These are phyloP conservation scores for Trichomycterus rosablanca DNA, from an alignment of 2,113 vertebrate species.

Conservation along the genomic window DNA sequence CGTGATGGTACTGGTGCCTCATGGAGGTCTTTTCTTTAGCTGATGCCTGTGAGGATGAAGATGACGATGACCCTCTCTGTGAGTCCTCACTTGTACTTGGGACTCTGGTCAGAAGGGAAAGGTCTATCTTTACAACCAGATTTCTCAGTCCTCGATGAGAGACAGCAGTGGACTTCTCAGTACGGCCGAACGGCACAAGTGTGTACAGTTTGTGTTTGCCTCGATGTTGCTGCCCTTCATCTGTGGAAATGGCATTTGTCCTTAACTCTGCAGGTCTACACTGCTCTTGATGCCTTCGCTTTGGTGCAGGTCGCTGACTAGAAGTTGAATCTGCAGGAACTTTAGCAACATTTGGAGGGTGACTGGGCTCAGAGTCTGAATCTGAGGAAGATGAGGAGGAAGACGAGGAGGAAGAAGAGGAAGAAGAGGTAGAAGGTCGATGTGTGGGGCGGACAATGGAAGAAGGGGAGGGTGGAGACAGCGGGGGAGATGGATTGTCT, in stretches of 20 bases:
- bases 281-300: conserved; percentile 47
- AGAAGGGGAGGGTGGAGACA: conserved; percentile 60
- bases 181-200: conserved; percentile 88
- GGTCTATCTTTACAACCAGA: conserved; percentile 93
- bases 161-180: conserved; percentile 69
- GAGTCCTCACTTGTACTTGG: conserved; percentile 74
- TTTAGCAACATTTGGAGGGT: conserved; percentile 61
- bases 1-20: conserved; percentile 66
- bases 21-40: conserved; percentile 59
- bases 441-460: conserved; percentile 57
- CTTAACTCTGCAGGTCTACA: conserved; percentile 55
- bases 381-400: conserved; percentile 68
- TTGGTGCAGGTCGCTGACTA: conserved; percentile 58
- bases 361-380: conserved; percentile 77
- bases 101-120: conserved; percentile 86
- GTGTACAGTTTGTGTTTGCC: conserved; percentile 85
- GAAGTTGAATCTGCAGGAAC: conserved; percentile 62
- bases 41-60: conserved; percentile 40
- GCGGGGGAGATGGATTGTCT: conserved; percentile 66
- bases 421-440: conserved; percentile 53
- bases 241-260: conserved; percentile 57
- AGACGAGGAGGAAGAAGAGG: conserved; percentile 54
- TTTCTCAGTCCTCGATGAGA: conserved; percentile 82
- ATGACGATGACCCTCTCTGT: conserved; percentile 55
- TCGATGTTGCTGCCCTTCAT: conserved; percentile 72